Evolutionary conservation across 2,797 vertebrate species (phyloP).

Genomic region (Anniella stebbinsi): DNA sequence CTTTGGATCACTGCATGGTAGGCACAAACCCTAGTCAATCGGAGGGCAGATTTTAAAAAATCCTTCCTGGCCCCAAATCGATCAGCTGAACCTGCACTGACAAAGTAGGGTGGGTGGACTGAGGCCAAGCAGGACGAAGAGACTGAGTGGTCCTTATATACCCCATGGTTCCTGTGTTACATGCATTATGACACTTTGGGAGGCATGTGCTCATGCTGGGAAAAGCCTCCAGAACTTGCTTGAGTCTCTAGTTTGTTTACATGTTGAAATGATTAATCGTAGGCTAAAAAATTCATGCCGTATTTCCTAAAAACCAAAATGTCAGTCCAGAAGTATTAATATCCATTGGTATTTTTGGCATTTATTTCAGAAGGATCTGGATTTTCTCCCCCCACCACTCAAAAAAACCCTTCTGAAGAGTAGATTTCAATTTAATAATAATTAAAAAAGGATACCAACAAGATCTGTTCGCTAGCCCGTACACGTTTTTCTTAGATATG

Average conservation of each 20-base stretch:
- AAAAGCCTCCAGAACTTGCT: background rate
- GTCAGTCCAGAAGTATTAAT: background rate
- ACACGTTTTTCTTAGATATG: background rate
- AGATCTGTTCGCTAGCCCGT: background rate
- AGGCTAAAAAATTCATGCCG: background rate
- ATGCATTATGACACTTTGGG: too few species aligned
- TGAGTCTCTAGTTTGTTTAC: background rate
- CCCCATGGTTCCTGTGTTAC: too few species aligned
- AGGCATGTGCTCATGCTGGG: too few species aligned
- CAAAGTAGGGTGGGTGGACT: too few species aligned
- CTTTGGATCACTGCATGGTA: too few species aligned
- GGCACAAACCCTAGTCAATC: too few species aligned
- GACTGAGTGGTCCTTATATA: too few species aligned
- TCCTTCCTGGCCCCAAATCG: too few species aligned
- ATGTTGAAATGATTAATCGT: background rate
- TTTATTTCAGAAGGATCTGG: background rate
- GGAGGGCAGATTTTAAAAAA: too few species aligned
- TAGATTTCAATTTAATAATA: background rate
- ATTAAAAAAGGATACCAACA: background rate
- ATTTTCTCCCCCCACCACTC: background rate
- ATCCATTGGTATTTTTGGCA: background rate
- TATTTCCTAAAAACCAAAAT: background rate
- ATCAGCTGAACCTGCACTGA: too few species aligned
- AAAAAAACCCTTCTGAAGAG: background rate
- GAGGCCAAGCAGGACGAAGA: too few species aligned